Base-by-base conservation (phyloP, 2,888 invertebrate species). In the Phorcus lineatus region DNA sequence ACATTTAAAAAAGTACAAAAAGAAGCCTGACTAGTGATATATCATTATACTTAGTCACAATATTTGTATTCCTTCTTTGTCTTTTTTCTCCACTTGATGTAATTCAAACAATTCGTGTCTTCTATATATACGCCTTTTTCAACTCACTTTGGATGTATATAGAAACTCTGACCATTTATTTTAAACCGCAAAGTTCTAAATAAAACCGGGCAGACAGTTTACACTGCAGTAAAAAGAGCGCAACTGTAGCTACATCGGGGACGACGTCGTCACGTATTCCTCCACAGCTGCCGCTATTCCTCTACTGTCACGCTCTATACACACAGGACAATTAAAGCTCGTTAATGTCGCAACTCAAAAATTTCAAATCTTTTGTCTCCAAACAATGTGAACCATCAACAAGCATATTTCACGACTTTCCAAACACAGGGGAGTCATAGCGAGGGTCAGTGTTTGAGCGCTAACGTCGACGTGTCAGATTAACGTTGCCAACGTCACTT, bases 361-460 rank as follows among this genome's bases (percentile, higher is more conserved):
- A 70, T 70, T 70, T 70, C 17, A 70, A 70, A 70, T 31, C 70
- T 70, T 62, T 70, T 70, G 70, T 70, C 70, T 70, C 70, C 70
- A 70, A 70, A 70, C 70, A 70, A 70, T 70, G 70, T 70, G 36
- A 70, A 70, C 70, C 11, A 70, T 36, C 31, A 40, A 19, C n/a
- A n/a, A 31, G 31, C 70, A 40, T 36, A 19, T 70, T 70, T 31
- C 40, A 31, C 70, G 31, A 31, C 70, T 70, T 40, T 70, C 19
- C 70, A 36, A 40, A 70, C 36, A 70, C 40, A 70, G 16, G 17
- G n/a, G 70, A 19, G 70, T 11, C 70, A 7, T 16, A 70, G 36
- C 3, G 31, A 31, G 70, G 47, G 40, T 31, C 70, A 31, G 19
- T 70, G 70, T 70, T 40, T 40, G 70, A 36, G 11, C 36, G 70